phyloP scores from a whole-genome alignment of 2,888 invertebrate genomes.

The Sminthurides aquaticus region DNA sequence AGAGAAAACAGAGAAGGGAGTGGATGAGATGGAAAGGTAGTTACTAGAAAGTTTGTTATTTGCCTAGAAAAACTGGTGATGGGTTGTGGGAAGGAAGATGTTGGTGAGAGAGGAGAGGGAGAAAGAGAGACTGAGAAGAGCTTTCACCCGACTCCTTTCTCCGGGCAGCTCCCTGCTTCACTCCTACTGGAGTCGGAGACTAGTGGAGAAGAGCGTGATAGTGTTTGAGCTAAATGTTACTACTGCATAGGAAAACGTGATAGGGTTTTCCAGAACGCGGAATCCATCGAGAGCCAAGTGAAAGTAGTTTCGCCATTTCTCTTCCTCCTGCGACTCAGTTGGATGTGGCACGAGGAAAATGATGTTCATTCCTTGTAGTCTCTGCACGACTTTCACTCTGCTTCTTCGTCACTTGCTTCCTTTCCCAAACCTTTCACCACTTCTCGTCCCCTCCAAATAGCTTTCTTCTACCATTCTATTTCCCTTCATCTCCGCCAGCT shows the following conservation, averaged over 20 bases:
- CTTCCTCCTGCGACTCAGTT: constrained; percentile 1
- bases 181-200: too few relatives aligned
- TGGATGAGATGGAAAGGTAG: neutral
- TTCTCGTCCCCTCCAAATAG: neutral
- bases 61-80: neutral
- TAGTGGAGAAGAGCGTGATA: too few relatives aligned
- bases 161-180: too few relatives aligned
- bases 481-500: neutral
- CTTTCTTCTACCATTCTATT: too few relatives aligned
- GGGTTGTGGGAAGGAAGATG: neutral
- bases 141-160: neutral
- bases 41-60: neutral
- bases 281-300: constrained; percentile 43
- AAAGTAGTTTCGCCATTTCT: constrained; percentile 23
- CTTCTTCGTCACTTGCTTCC: neutral
- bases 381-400: neutral
- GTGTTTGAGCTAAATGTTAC: neutral
- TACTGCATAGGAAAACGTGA: neutral
- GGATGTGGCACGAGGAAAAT: neutral
- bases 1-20: neutral
- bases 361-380: neutral
- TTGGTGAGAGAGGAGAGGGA: too few relatives aligned
- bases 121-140: constrained; percentile 4
- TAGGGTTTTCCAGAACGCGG: constrained; percentile 26
- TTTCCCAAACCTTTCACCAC: neutral